phyloP scores from a whole-genome alignment of 2,797 vertebrate genomes.

The Fistularia tabacaria region DNA sequence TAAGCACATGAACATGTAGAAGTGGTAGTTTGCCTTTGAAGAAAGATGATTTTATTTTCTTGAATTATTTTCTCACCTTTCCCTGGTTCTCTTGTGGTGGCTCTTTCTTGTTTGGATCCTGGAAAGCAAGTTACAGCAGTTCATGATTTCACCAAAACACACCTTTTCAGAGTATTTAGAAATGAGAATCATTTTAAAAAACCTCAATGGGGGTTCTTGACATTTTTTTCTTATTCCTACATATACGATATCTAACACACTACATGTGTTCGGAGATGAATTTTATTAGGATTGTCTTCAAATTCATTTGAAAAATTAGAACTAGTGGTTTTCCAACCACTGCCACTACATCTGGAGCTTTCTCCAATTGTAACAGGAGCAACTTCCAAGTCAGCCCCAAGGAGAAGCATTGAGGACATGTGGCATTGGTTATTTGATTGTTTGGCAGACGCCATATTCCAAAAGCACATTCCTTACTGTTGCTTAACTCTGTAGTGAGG shows the following conservation, averaged over 20 bases:
- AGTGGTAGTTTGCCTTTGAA: constrained; percentile 1
- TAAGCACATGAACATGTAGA: constrained; percentile 14
- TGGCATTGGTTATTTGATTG: constrained; percentile 64
- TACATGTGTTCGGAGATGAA: not conserved
- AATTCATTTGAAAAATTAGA: constrained; percentile 5
- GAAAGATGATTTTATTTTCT: constrained; percentile 6
- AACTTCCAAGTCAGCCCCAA: constrained; percentile 26
- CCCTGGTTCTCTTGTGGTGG: constrained; percentile 85
- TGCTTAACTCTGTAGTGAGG: constrained; percentile 57
- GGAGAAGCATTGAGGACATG: constrained; percentile 48
- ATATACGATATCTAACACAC: too few species aligned
- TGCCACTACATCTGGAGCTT: constrained; percentile 16
- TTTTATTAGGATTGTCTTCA: constrained; percentile 10
- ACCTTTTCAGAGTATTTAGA: not conserved
- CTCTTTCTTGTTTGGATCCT: constrained; percentile 86
- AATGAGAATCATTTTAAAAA: too few species aligned
- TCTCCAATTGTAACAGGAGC: constrained; percentile 24
- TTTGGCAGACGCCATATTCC: constrained; percentile 49
- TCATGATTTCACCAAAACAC: not conserved
- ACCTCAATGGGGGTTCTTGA: constrained; percentile 1
- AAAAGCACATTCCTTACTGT: constrained; percentile 52
- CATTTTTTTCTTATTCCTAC: not conserved
- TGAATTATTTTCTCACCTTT: constrained; percentile 83
- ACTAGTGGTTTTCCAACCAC: constrained; percentile 13
- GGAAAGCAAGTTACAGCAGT: constrained; percentile 36